Evolutionary conservation across 2,797 vertebrate genomes (phyloP), one percentile per base, ranked within the genome.

Genomic region (Thamnophis elegans): DNA sequence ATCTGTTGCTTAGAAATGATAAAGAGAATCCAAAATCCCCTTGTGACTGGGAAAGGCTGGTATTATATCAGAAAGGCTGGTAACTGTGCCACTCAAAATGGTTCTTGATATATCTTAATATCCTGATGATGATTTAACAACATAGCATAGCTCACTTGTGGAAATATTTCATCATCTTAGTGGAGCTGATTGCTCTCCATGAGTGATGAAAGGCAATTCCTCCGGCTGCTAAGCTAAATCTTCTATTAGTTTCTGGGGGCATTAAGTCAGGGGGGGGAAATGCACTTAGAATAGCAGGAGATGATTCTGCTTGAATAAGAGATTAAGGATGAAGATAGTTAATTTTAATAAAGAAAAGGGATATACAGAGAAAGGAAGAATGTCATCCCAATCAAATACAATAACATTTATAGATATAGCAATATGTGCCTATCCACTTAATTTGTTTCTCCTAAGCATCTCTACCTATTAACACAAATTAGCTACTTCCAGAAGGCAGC

Each of bases 161-260:
- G n/a, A 88, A 65, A 89, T 91, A 87, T 87, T 92, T 91, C 28
- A 59, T 92, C 60, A 54, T 62, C 93, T 88, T 94, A 25, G 85
- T 91, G 8, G 82, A 90, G 60, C 87, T 62, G 92, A 90, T 89
- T 88, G 92, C 14, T 89, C 4, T 55, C 85, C 9, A 59, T 88
- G 93, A 93, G 56, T 62, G 16, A 60, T 93, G 85, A 88, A 82
- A 51, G 85, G 55, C n/a, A 92, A 78, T 56, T 92, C 13, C 26
- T 60, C 11, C 47, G 73, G 20, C 32, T 90, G 89, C 90, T 88
- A 87, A 54, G 56, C 25, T 58, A 73, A 85, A 90, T 87, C 20
- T 36, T 11, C 32, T 16, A 1, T 85, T 95, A 54, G 89, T 92
- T 94, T 68, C 8, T 90, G 16, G 73, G 54, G n/a, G 88, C 47